Evolutionary conservation across 2,888 invertebrate species (phyloP), one percentile per base, ranked within the genome.

Genomic region (Caenorhabditis virilis): DNA sequence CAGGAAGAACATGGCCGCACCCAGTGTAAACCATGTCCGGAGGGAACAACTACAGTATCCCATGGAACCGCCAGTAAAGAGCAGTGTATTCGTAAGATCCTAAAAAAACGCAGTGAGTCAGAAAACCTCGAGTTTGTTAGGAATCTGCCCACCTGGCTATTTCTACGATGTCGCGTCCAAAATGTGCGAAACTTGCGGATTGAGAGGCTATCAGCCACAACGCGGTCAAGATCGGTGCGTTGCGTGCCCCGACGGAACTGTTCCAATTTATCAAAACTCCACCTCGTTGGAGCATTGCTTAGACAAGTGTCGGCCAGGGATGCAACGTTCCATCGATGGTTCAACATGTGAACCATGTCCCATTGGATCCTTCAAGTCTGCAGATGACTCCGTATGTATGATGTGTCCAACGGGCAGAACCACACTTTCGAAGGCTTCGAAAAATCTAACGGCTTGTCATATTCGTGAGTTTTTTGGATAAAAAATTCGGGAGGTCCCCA

Each of bases 331-430:
- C 1, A 22, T 55, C 26, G 72, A 72, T 41, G 67, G 68, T 16
- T 50, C 56, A 5, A 53, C 43, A 3, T 75, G 75, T 53, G 63
- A 69, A 25, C 55, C 60, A 4, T 75, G 75, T 39, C 70, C 75
- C 2, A 57, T 69, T n/a, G 75, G 72, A 20, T 63, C 67, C 1
- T 75, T 71, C 52, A 72, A 72, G 53, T 43, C 60, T 9, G 60
- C 54, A 0, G 63, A 57, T 15, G 70, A 72, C 35, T 42, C 60
- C 27, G 63, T 69, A 22, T 75, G 75, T 47, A 70, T 69, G 70
- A 63, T 64, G 51, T 75, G 75, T 60, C 75, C 75, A 25, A 60
- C 67, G n/a, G 75, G 72, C 18, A 51, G 52, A 18, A 73, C 71
- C 5, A 75, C 75, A 9, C 27, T 67, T 13, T 63, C 60, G 26